Evolutionary conservation across 2,888 invertebrate genomes (phyloP).

Genomic region (Plagodis dolabraria): DNA sequence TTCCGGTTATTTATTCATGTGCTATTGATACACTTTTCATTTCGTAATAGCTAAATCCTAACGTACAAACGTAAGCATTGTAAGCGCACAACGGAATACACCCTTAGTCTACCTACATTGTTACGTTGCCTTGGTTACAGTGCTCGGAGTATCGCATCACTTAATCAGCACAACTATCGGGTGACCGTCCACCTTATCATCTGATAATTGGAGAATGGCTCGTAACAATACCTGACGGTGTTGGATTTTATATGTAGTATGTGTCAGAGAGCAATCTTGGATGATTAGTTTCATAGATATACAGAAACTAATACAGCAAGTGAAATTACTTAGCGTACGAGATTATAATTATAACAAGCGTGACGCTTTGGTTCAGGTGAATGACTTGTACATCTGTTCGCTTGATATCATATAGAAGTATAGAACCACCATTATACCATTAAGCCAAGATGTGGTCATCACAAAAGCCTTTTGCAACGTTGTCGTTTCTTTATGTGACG

Average conservation of each 20-base stretch:
- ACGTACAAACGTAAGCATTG: too few species aligned
- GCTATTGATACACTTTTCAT: too few species aligned
- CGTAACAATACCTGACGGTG: slow-evolving; percentile 6
- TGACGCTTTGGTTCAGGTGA: too few species aligned
- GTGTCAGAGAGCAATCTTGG: too few species aligned
- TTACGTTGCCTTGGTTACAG: slow-evolving; percentile 34
- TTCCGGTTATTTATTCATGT: too few species aligned
- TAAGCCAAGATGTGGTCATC: neutral
- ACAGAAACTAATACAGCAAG: too few species aligned
- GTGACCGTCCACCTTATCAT: slow-evolving; percentile 37
- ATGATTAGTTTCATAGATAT: too few species aligned
- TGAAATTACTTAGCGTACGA: too few species aligned
- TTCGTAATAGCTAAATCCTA: too few species aligned
- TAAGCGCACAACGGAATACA: too few species aligned
- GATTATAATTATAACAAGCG: too few species aligned
- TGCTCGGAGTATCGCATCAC: slow-evolving; percentile 46
- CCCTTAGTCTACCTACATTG: neutral
- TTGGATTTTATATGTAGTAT: neutral
- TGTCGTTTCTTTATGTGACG: slow-evolving; percentile 35
- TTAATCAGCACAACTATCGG: slow-evolving; percentile 53
- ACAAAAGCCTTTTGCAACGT: slow-evolving; percentile 17
- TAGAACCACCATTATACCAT: neutral
- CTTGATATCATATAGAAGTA: neutral
- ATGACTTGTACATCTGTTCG: too few species aligned
- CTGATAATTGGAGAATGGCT: slow-evolving; percentile 47